Percentiles rank a stretch among this genome's conserved stretches.
Conservation (phyloP, 2,797 vertebrate species). For the Crocidura indochinensis region DNA sequence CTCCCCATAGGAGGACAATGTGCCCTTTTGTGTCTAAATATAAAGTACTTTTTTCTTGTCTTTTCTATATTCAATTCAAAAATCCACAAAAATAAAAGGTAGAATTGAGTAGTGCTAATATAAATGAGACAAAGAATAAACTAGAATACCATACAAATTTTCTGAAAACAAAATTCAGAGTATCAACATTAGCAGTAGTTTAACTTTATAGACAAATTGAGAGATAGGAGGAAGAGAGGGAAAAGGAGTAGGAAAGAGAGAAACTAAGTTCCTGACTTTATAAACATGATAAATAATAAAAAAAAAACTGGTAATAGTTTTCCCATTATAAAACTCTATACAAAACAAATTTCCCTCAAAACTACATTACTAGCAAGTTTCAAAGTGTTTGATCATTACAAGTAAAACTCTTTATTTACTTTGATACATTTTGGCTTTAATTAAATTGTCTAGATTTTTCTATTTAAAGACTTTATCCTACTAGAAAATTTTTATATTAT, state of each 20-base stretch:
- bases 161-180: conserved; percentile 54
- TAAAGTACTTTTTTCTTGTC: conserved; percentile 19
- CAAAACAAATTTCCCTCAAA: conserved; percentile 47
- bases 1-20: neutral
- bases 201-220: neutral
- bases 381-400: conserved; percentile 50
- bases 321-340: conserved; percentile 27
- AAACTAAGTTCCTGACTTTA: conserved; percentile 56
- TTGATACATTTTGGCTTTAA: conserved; percentile 30
- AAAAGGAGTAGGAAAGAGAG: neutral
- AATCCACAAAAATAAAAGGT: neutral
- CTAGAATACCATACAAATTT: neutral
- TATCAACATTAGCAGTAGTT: conserved; percentile 8
- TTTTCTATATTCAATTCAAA: conserved; percentile 27
- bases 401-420: conserved; percentile 57
- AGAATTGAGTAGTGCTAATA: neutral
- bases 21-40: neutral
- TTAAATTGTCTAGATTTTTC: conserved; percentile 44
- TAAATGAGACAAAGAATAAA: conserved; percentile 58
- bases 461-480: conserved; percentile 22
- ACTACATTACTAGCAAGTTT: conserved; percentile 29
- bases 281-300: conserved; percentile 34
- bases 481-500: conserved; percentile 59
- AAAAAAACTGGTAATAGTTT: conserved; percentile 28
- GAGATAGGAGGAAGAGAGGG: too few relatives aligned